A percentile compares a stretch with the other conserved stretches of the same genome.
Conservation (phyloP, 2,888 invertebrate species). For the Microctonus aethiopoides region DNA sequence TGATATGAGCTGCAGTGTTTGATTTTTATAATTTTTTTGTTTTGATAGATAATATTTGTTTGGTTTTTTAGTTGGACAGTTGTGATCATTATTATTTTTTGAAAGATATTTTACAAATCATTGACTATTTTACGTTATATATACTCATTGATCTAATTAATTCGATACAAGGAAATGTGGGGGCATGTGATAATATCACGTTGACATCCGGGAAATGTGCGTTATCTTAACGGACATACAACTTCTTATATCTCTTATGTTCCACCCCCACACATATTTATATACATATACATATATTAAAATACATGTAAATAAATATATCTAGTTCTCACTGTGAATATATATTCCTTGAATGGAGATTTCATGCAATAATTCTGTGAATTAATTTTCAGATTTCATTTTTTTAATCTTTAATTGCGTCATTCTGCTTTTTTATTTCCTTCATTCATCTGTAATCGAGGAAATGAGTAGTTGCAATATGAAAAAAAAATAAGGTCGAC, state of each 20-base stretch:
- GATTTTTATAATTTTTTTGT: too few relatives aligned
- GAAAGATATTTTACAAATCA: too few relatives aligned
- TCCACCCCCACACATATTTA: conserved; percentile 53
- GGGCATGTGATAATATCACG: conserved; percentile 58
- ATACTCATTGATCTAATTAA: conserved; percentile 41
- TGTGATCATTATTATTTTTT: too few relatives aligned
- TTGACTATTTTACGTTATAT: too few relatives aligned
- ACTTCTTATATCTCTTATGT: conserved; percentile 48
- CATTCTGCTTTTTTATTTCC: neutral
- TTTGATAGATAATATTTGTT: too few relatives aligned
- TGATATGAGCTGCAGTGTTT: too few relatives aligned
- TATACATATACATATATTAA: too few relatives aligned
- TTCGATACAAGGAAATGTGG: conserved; percentile 60
- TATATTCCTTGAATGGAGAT: neutral
- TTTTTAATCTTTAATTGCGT: neutral
- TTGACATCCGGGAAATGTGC: conserved; percentile 63
- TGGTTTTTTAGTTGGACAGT: too few relatives aligned
- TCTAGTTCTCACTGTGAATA: too few relatives aligned
- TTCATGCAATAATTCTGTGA: neutral
- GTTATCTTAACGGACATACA: conserved; percentile 61
- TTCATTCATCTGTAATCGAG: neutral
- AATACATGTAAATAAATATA: too few relatives aligned
- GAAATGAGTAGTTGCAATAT: neutral
- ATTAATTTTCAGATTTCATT: neutral
- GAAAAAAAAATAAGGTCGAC: too few relatives aligned